phyloP scores from a whole-genome alignment of 2,888 invertebrate genomes.

The Caenorhabditis sp. region DNA sequence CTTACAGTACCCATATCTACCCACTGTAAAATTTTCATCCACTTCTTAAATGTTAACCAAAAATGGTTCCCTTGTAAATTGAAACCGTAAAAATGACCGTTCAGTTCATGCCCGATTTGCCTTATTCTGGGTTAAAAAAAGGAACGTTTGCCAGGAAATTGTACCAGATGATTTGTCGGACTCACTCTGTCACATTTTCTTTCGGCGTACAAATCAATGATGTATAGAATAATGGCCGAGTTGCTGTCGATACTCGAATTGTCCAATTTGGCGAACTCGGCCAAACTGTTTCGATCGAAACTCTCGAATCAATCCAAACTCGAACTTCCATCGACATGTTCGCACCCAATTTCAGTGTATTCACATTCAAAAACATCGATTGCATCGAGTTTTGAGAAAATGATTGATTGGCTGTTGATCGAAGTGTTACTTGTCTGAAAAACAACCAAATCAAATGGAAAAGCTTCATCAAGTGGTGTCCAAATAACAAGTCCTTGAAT shows the following conservation, averaged over 20 bases:
- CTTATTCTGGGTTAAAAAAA: too few species aligned
- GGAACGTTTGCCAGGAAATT: too few species aligned
- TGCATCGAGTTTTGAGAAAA: conserved; percentile 55
- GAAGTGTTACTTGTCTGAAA: conserved; percentile 53
- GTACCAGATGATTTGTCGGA: too few species aligned
- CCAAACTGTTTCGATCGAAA: conserved; percentile 57
- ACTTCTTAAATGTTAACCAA: too few species aligned
- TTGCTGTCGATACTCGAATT: conserved; percentile 44
- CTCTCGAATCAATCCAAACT: conserved; percentile 61
- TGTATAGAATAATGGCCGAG: conserved; percentile 52
- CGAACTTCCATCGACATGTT: conserved; percentile 34
- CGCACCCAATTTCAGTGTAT: conserved; percentile 10
- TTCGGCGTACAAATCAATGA: conserved; percentile 44
- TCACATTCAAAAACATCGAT: conserved; percentile 53
- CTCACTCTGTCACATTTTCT: conserved; percentile 37
- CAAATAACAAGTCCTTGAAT: too few species aligned
- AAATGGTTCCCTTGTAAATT: too few species aligned
- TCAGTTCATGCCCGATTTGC: too few species aligned
- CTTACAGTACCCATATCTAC: too few species aligned
- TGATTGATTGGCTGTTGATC: conserved; percentile 53
- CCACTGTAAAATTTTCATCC: too few species aligned
- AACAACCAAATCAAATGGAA: neutral
- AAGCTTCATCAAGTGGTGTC: neutral
- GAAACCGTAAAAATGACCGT: too few species aligned
- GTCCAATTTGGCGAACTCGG: conserved; percentile 56